Evolutionary conservation across 2,888 invertebrate species (phyloP).

Genomic region (Periphyllus acericola): DNA sequence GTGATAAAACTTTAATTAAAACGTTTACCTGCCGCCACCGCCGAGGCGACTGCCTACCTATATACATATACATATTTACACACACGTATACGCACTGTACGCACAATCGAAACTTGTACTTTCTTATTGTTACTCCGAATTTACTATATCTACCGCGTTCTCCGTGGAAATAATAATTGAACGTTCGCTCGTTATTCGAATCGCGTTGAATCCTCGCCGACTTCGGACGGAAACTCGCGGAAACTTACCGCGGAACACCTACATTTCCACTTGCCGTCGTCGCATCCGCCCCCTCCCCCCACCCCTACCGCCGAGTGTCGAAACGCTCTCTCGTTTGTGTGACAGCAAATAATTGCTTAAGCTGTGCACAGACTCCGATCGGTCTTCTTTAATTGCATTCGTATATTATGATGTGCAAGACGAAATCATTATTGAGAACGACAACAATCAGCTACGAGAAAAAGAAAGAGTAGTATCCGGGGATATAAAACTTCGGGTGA

Average conservation of each 20-base stretch:
- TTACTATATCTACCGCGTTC: background rate
- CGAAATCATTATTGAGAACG: too few species aligned
- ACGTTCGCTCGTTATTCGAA: background rate
- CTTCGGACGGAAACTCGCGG: too few species aligned
- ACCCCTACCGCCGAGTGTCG: background rate
- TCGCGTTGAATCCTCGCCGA: background rate
- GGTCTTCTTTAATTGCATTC: too few species aligned
- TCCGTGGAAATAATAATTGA: conserved; percentile 9
- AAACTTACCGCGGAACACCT: background rate
- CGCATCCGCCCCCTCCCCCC: too few species aligned
- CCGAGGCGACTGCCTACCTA: background rate
- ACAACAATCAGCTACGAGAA: too few species aligned
- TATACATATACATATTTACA: background rate
- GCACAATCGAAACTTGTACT: background rate
- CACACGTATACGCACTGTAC: too few species aligned
- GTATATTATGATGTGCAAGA: too few species aligned
- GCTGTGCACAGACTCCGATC: background rate
- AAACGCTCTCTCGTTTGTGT: background rate
- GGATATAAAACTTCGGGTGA: too few species aligned
- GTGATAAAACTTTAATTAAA: conserved; percentile 18
- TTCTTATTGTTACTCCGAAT: background rate
- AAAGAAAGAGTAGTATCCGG: too few species aligned
- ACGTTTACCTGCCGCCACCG: background rate
- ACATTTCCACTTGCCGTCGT: background rate
- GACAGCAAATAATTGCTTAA: background rate